phyloP scores from a whole-genome alignment of 2,113 vertebrate genomes.

The Scalopus aquaticus region DNA sequence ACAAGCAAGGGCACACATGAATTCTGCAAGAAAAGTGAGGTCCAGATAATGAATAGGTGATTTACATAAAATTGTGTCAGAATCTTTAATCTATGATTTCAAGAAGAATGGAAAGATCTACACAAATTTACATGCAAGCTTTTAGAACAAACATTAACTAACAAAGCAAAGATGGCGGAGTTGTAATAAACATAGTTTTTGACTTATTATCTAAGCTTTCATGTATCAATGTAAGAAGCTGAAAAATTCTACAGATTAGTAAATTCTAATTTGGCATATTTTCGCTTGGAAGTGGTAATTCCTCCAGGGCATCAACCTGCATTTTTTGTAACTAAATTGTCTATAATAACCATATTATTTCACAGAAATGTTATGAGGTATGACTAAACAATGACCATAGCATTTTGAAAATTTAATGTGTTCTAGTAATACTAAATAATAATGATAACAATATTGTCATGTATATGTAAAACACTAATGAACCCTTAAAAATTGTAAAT shows the following conservation, averaged over 20 bases:
- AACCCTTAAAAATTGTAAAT: background rate
- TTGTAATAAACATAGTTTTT: background rate
- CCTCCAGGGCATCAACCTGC: background rate
- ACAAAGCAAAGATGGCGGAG: background rate
- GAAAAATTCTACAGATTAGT: background rate
- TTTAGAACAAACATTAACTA: background rate
- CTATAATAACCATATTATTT: conserved; percentile 50
- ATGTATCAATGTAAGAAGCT: background rate
- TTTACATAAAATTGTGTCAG: background rate
- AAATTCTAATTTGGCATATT: conserved; percentile 18
- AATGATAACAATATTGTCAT: background rate
- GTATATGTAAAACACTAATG: background rate
- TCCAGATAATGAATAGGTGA: background rate
- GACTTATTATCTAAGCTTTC: background rate
- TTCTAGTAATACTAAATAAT: conserved; percentile 18
- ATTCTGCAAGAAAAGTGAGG: background rate
- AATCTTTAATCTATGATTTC: conserved; percentile 28
- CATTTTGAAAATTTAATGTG: conserved; percentile 28
- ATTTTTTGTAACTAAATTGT: conserved; percentile 63
- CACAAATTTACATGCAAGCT: background rate
- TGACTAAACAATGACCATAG: conserved; percentile 56
- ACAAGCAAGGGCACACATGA: background rate
- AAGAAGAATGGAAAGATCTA: background rate
- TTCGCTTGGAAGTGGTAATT: conserved; percentile 13
- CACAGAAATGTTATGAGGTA: conserved; percentile 15